phyloP scores from a whole-genome alignment of 2,113 vertebrate genomes.

The Psammodynastes pulverulentus region DNA sequence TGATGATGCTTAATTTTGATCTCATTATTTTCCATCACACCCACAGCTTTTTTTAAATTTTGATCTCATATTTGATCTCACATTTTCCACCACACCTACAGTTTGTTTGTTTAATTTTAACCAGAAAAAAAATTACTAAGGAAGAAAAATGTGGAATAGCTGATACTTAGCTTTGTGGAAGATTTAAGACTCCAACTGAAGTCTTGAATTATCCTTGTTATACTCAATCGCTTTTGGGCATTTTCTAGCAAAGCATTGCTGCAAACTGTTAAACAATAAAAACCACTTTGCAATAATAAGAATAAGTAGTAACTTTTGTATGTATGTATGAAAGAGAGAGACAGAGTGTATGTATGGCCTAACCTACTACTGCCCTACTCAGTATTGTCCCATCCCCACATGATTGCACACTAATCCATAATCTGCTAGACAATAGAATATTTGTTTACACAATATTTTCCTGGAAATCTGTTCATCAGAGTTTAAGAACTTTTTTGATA shows the following conservation, averaged over 20 bases:
- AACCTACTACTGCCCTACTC: background rate
- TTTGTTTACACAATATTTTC: background rate
- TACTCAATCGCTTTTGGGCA: background rate
- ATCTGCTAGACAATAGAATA: background rate
- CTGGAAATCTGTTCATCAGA: background rate
- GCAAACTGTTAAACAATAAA: background rate
- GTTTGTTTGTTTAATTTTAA: background rate
- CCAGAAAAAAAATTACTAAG: background rate
- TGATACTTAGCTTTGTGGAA: background rate
- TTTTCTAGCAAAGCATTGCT: background rate
- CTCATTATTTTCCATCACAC: no score
- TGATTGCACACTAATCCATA: background rate
- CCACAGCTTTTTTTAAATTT: no score
- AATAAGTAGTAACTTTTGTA: background rate
- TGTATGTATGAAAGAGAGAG: background rate
- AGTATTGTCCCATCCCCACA: background rate
- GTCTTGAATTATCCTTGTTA: background rate
- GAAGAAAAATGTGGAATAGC: background rate
- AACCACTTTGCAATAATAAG: background rate
- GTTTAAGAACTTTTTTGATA: background rate
- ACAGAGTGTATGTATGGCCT: background rate
- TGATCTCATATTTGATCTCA: background rate
- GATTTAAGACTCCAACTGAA: background rate
- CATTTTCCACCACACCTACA: background rate
- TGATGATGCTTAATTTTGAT: background rate